These are phyloP conservation scores for Bubo scandiacus DNA, from an alignment of 2,113 vertebrate genomes.

Conservation along the genomic window DNA sequence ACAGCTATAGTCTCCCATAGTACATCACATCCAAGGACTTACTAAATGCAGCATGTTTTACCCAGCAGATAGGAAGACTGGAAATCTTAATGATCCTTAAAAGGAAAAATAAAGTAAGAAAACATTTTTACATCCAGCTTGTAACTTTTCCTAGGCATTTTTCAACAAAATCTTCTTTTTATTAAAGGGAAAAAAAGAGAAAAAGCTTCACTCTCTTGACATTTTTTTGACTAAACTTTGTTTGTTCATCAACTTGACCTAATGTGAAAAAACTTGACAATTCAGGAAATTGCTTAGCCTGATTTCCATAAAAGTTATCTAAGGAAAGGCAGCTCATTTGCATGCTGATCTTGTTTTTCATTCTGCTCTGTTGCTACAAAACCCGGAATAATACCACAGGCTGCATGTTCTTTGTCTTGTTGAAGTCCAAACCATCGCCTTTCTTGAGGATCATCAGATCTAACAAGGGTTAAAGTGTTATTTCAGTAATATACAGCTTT, in stretches of 20 bases:
- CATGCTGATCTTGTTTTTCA: conserved; percentile 5
- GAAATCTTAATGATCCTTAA: neutral
- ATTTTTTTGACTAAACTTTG: neutral
- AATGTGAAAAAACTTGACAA: neutral
- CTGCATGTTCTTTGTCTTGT: neutral
- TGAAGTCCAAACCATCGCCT: neutral
- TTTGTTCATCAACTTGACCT: neutral
- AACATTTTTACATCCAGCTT: neutral
- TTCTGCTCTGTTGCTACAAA: neutral
- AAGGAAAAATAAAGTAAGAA: neutral
- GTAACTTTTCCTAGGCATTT: neutral
- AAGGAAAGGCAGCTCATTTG: conserved; percentile 1
- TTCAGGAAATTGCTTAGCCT: neutral
- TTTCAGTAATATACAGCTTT: neutral
- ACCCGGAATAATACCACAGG: neutral
- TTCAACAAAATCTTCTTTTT: neutral
- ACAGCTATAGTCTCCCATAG: neutral
- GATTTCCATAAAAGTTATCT: conserved; percentile 10
- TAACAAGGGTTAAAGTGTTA: neutral
- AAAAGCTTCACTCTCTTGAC: neutral
- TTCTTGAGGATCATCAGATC: neutral
- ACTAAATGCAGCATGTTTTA: neutral
- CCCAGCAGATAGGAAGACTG: neutral
- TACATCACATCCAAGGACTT: neutral
- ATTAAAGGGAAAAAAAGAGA: no score